Conservation (phyloP, 2,113 vertebrate genomes). For the Cyphomyrus plagiostoma region DNA sequence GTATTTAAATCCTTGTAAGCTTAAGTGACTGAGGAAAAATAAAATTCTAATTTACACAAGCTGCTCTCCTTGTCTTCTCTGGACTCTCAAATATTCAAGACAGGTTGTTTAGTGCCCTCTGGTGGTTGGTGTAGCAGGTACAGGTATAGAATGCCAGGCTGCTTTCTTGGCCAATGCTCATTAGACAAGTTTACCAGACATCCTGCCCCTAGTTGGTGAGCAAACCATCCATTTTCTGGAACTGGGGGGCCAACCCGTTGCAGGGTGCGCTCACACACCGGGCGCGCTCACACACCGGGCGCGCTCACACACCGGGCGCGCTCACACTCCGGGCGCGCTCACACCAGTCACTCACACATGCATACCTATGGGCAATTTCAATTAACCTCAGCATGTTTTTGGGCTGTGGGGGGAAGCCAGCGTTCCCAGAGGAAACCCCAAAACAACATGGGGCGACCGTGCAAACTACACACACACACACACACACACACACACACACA, state of each 20-base stretch:
- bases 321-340: too few relatives aligned
- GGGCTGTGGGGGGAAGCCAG: background rate
- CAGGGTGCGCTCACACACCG: background rate
- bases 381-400: background rate
- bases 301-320: too few relatives aligned
- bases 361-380: background rate
- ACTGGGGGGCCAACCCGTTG: background rate
- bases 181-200: background rate
- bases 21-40: slow-evolving; percentile 67
- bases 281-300: too few relatives aligned
- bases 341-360: background rate
- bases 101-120: background rate
- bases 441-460: background rate
- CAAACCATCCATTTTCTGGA: background rate
- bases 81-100: background rate
- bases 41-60: slow-evolving; percentile 56
- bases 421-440: background rate
- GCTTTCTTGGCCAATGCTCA: background rate
- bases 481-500: too few relatives aligned
- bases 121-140: background rate
- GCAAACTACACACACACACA: background rate
- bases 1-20: slow-evolving; percentile 66
- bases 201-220: background rate
- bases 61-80: background rate
- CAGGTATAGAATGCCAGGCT: background rate